These are phyloP conservation scores for Danionella cerebrum DNA, from an alignment of 2,113 vertebrate species.

Conservation along the genomic window DNA sequence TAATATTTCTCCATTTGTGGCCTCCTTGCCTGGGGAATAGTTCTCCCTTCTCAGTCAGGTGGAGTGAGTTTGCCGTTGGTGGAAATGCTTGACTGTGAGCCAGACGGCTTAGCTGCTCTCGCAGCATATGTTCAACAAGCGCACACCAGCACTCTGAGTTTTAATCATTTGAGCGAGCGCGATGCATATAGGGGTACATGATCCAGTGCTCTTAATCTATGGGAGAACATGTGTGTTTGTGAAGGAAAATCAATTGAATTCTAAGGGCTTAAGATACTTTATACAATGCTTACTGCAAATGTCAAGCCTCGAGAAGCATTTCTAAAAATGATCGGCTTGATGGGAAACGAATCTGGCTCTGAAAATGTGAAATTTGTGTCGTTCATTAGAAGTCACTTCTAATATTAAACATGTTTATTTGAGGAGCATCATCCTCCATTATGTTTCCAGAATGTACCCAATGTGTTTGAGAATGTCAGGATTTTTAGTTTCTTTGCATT, in stretches of 20 bases:
- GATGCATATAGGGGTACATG: slow-evolving; percentile 95
- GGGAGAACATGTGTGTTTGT: not conserved
- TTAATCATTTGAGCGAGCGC: slow-evolving; percentile 97
- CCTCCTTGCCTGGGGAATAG: slow-evolving; percentile 96
- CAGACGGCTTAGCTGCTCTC: slow-evolving; percentile 98
- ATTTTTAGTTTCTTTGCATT: too few species aligned
- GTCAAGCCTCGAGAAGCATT: slow-evolving; percentile 34
- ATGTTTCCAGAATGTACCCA: too few species aligned
- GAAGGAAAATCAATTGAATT: slow-evolving; percentile 31
- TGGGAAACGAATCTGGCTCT: slow-evolving; percentile 30
- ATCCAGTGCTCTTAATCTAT: slow-evolving; percentile 52
- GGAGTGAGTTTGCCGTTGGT: slow-evolving; percentile 98
- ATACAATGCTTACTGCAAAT: slow-evolving; percentile 39
- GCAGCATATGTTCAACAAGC: slow-evolving; percentile 99
- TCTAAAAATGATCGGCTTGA: slow-evolving; percentile 26
- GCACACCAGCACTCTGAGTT: slow-evolving; percentile 60
- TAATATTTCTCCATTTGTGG: slow-evolving; percentile 99
- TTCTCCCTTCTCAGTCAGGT: slow-evolving; percentile 99
- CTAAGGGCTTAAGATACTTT: slow-evolving; percentile 37
- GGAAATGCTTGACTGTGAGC: slow-evolving; percentile 99
- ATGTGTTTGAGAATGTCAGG: too few species aligned
- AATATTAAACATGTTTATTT: not conserved
- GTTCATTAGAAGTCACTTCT: slow-evolving; percentile 24
- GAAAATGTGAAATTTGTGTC: slow-evolving; percentile 32
- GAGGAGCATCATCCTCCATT: too few species aligned